A percentile compares a stretch with the other conserved stretches of the same genome.
phyloP scores from a whole-genome alignment of 2,113 vertebrate genomes.

The Nerophis ophidion region DNA sequence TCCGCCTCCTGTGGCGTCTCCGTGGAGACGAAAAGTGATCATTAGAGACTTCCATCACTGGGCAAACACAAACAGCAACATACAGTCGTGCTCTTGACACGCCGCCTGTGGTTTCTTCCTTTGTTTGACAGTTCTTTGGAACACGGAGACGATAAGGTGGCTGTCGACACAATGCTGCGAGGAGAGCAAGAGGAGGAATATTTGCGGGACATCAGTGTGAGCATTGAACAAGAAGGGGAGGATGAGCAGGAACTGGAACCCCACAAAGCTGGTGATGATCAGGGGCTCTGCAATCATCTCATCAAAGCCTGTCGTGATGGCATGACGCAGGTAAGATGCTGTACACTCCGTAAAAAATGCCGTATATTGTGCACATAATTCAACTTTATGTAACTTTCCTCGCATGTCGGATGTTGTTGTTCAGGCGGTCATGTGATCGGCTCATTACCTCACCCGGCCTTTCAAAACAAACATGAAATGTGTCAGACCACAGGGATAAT shows the following conservation, averaged over 20 bases:
- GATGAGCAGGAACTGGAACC: constrained; percentile 20
- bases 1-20: constrained; percentile 11
- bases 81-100: neutral
- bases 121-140: neutral
- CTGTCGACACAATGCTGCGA: constrained; percentile 18
- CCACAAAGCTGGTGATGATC: constrained; percentile 24
- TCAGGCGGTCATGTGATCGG: neutral
- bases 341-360: neutral
- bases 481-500: neutral
- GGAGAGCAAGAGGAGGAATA: constrained; percentile 32
- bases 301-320: constrained; percentile 48
- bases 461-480: constrained; percentile 32
- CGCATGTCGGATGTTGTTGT: neutral
- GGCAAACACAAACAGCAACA: constrained; percentile 16
- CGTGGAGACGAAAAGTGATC: constrained; percentile 9
- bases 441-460: neutral
- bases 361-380: neutral
- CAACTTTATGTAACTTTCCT: constrained; percentile 11
- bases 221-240: constrained; percentile 18
- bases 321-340: constrained; percentile 34
- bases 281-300: constrained; percentile 34
- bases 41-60: constrained; percentile 32
- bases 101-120: neutral
- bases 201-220: constrained; percentile 8
- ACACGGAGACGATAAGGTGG: constrained; percentile 4